Evolutionary conservation across 1,140 invertebrate species (phyloP), one percentile per base, ranked within the genome.

Genomic region (Panagrolaimus sp.): DNA sequence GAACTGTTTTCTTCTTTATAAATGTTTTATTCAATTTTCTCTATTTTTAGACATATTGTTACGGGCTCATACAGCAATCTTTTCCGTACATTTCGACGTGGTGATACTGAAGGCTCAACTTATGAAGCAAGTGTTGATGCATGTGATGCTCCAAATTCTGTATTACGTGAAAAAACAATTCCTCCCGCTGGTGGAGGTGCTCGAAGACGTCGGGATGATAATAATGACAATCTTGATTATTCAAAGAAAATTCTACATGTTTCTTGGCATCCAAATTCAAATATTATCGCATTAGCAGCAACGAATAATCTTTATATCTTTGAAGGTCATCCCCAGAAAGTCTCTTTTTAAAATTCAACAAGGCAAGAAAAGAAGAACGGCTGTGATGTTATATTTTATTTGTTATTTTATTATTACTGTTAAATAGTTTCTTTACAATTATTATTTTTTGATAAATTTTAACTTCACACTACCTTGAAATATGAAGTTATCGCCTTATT

Each of bases 21-120:
- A 14, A 3, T 15, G 0, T 32, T n/a, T 4, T 6, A n/a, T 43
- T 72, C 7, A 15, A n/a, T 46, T 21, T 43, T 66, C 26, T 65
- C 67, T 75, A 48, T 62, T 71, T 72, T 79, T 76, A 88, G 87
- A 78, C 90, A 94, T 76, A 93, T 99, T 81, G 96, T 99, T 91
- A 99, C 96, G 66, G 96, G 96, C 68, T 98, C 95, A 10, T 99
- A 99, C 85, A 98, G 98, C 86, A 98, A 98, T 86, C 98, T 98
- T 88, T 99, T 98, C 88, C 90, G 95, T 69, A 92, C 96, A 84
- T 96, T 96, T 84, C 93, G 96, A 85, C 88, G 93, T 68, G 89
- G 90, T 74, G 89, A 90, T 63, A 92, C 92, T 84, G 52, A 58
- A 58, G 89, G 93, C 90, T 88, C 89, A 88, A 90, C 89, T 28